Evolutionary conservation across 2,113 vertebrate genomes (phyloP).

Genomic region (Gobius niger): DNA sequence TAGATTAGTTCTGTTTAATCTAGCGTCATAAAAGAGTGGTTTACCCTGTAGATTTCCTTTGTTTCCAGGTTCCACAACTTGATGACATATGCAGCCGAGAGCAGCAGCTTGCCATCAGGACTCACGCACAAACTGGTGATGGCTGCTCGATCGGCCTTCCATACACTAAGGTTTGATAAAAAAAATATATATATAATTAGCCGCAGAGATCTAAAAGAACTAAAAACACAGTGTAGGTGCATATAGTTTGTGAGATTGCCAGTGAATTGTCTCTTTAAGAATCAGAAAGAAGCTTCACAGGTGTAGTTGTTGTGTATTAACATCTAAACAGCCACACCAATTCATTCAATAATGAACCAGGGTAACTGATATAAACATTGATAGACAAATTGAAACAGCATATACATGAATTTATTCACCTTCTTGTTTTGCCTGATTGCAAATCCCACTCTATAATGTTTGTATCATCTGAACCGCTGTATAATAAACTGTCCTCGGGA

Average conservation of each 20-base stretch:
- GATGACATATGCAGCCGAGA: conserved; percentile 93
- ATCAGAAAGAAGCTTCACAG: too few species aligned
- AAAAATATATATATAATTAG: conserved; percentile 18
- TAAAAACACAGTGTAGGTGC: neutral
- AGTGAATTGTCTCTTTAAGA: neutral
- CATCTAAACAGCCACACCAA: too few species aligned
- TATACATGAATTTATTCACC: conserved; percentile 69
- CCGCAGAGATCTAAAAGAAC: neutral
- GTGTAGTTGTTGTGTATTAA: too few species aligned
- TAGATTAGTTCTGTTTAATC: too few species aligned
- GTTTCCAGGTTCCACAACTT: conserved; percentile 98
- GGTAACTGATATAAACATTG: too few species aligned
- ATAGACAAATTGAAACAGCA: too few species aligned
- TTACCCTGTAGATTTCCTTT: conserved; percentile 96
- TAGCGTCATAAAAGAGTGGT: conserved; percentile 39
- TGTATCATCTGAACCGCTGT: conserved; percentile 94
- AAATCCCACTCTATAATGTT: conserved; percentile 92
- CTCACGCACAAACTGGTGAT: conserved; percentile 91
- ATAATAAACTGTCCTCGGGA: conserved; percentile 84
- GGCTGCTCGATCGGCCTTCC: conserved; percentile 92
- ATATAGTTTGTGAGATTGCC: neutral
- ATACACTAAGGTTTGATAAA: conserved; percentile 81
- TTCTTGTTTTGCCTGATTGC: conserved; percentile 88
- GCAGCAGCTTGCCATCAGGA: conserved; percentile 92
- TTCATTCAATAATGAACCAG: too few species aligned